Evolutionary conservation across 2,888 invertebrate species (phyloP).

Genomic region (Drosophila austrosaltans): DNA sequence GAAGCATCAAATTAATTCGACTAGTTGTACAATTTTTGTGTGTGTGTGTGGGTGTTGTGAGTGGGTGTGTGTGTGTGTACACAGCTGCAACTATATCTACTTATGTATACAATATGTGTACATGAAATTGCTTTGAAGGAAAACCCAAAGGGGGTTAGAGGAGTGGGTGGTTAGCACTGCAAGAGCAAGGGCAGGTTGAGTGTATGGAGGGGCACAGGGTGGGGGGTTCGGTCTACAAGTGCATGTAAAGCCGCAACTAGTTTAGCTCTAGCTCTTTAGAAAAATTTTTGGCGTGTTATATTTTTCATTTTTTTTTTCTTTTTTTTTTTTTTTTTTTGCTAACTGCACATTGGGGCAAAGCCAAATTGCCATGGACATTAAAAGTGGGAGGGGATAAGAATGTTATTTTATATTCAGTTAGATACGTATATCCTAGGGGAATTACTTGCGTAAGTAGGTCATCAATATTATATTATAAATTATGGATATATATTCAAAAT

Average conservation of each 20-base stretch:
- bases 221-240: background rate
- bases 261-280: slow-evolving; percentile 9
- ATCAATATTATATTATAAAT: too few relatives aligned
- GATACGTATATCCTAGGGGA: too few relatives aligned
- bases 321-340: background rate
- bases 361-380: background rate
- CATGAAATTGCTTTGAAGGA: slow-evolving; percentile 12
- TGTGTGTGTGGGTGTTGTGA: background rate
- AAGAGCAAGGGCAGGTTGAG: background rate
- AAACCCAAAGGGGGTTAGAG: background rate
- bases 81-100: slow-evolving; percentile 7
- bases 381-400: background rate
- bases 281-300: slow-evolving; percentile 10
- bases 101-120: slow-evolving; percentile 19
- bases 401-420: too few relatives aligned
- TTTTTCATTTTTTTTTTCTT: background rate
- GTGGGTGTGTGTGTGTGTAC: background rate
- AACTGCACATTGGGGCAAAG: slow-evolving; percentile 6
- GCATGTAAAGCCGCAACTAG: slow-evolving; percentile 19
- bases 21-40: background rate
- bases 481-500: too few relatives aligned
- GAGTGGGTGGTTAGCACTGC: background rate
- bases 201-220: background rate
- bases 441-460: too few relatives aligned
- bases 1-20: slow-evolving; percentile 12